These are phyloP conservation scores for Limonius californicus DNA, from an alignment of 1,140 invertebrate genomes.

Conservation along the genomic window DNA sequence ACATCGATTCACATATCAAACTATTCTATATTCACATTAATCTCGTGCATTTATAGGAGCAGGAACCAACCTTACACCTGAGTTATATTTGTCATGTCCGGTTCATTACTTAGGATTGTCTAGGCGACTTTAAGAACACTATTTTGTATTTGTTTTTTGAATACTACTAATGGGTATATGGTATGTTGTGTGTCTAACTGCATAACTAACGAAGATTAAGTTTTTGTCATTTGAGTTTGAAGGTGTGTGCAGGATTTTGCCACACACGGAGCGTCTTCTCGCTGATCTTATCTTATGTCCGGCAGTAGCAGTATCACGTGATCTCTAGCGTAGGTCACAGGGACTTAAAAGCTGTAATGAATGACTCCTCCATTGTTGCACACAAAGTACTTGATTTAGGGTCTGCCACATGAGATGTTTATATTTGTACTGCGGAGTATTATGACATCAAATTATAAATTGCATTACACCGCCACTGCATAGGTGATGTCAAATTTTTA, in stretches of 20 bases:
- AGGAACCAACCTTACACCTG: background rate
- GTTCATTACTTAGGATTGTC: background rate
- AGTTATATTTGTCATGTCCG: background rate
- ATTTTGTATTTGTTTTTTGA: background rate
- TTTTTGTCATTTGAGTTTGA: background rate
- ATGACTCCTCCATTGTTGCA: background rate
- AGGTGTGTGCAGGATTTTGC: conserved; percentile 1
- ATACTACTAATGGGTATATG: background rate
- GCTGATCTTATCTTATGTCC: conserved; percentile 5
- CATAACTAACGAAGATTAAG: background rate
- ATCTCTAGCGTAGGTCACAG: background rate
- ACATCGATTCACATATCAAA: conserved; percentile 3
- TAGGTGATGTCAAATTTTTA: no score
- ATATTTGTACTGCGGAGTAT: background rate
- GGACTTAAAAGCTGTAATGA: conserved; percentile 1
- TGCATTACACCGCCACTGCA: no score
- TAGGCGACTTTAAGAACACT: background rate
- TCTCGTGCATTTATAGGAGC: background rate
- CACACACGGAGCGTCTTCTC: background rate
- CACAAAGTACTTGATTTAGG: conserved; percentile 1
- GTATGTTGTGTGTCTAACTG: background rate
- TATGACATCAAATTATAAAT: background rate
- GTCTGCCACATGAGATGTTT: background rate
- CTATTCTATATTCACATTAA: conserved; percentile 2
- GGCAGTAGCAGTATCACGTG: conserved; percentile 5